Conservation (phyloP, 2,888 invertebrate species). For the Tipula vernalis region DNA sequence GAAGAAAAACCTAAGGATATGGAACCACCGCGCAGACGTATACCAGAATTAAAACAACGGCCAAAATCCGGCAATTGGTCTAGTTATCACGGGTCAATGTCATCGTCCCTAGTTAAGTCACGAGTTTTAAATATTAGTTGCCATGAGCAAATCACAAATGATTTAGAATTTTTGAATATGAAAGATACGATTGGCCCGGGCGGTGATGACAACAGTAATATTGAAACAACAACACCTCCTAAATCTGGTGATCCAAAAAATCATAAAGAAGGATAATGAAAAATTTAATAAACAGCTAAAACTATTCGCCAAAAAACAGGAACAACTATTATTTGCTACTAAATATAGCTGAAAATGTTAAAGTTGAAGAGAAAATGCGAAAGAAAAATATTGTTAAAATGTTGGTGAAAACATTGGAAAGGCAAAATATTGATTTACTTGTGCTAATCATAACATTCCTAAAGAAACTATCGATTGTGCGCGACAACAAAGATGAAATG, state of each 20-base stretch:
- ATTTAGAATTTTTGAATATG: neutral
- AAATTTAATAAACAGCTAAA: slow-evolving; percentile 64
- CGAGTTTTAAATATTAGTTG: slow-evolving; percentile 53
- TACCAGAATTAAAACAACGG: slow-evolving; percentile 58
- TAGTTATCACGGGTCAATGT: slow-evolving; percentile 35
- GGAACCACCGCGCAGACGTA: slow-evolving; percentile 55
- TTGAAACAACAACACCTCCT: slow-evolving; percentile 29
- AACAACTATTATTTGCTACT: slow-evolving; percentile 83
- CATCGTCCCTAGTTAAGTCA: slow-evolving; percentile 41
- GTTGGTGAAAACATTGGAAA: slow-evolving; percentile 75
- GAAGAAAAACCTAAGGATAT: slow-evolving; percentile 37
- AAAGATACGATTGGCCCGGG: slow-evolving; percentile 18
- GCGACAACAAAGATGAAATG: slow-evolving; percentile 92
- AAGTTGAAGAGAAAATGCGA: slow-evolving; percentile 94
- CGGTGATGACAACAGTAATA: slow-evolving; percentile 33
- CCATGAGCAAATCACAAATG: slow-evolving; percentile 45
- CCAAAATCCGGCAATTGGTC: slow-evolving; percentile 66
- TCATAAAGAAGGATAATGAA: slow-evolving; percentile 60
- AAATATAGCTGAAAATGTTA: slow-evolving; percentile 90
- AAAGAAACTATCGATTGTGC: slow-evolving; percentile 87
- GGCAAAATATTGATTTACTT: slow-evolving; percentile 80
- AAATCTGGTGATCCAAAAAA: slow-evolving; percentile 34
- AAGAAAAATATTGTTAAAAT: slow-evolving; percentile 83
- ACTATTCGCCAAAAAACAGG: slow-evolving; percentile 80
- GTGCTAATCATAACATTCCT: slow-evolving; percentile 86